Evolutionary conservation across 2,797 vertebrate genomes (phyloP).

Genomic region (Trachops cirrhosus): DNA sequence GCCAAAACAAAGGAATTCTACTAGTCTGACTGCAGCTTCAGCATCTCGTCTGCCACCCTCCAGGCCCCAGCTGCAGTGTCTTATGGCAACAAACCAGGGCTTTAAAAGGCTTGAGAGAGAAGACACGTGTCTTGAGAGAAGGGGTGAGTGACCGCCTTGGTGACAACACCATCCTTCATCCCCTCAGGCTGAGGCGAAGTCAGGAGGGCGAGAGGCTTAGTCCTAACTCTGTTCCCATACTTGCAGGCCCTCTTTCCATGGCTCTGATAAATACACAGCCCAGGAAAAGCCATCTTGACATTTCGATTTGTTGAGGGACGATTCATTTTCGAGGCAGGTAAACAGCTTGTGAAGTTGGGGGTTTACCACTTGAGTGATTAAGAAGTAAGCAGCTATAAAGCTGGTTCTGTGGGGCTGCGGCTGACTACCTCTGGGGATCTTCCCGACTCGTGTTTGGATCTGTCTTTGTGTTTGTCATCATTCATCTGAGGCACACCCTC

Average conservation of each 20-base stretch:
- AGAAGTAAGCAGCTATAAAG: conserved; percentile 34
- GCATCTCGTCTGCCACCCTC: background rate
- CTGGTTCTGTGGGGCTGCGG: background rate
- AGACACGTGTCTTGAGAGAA: background rate
- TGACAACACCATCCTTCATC: background rate
- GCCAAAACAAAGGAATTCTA: background rate
- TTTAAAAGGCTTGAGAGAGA: background rate
- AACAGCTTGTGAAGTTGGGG: conserved; percentile 50
- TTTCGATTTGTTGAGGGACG: conserved; percentile 52
- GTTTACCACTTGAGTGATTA: conserved; percentile 54
- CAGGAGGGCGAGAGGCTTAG: rapidly evolving
- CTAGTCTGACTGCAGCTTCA: background rate
- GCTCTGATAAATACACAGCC: background rate
- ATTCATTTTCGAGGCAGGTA: conserved; percentile 54
- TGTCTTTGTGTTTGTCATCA: background rate
- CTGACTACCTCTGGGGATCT: conserved; percentile 10
- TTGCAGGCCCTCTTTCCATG: background rate
- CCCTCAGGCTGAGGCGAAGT: rapidly evolving
- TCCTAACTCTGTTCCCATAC: background rate
- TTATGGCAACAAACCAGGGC: background rate
- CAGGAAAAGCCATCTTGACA: background rate
- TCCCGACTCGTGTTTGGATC: background rate
- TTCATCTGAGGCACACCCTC: background rate
- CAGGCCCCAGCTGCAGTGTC: background rate
- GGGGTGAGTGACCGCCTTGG: background rate